These are phyloP conservation scores for Thymelicus acteon DNA, from an alignment of 2,888 invertebrate genomes.

Conservation along the genomic window DNA sequence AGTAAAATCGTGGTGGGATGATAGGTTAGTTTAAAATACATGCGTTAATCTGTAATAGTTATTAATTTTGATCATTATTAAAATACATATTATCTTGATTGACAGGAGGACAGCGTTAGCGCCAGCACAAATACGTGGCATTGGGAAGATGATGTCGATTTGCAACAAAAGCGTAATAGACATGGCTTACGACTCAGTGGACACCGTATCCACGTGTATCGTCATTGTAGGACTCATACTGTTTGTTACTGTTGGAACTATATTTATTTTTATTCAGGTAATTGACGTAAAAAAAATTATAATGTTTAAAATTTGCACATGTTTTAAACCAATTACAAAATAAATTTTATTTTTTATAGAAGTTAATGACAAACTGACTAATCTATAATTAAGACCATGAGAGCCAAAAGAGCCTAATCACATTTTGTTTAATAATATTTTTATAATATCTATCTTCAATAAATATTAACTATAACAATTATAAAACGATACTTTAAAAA, in stretches of 20 bases:
- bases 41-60: too few species aligned
- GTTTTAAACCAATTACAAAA: too few species aligned
- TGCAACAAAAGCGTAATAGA: conserved; percentile 86
- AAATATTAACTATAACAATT: too few species aligned
- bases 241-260: conserved; percentile 90
- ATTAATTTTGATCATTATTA: too few species aligned
- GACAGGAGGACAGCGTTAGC: conserved; percentile 86
- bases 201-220: conserved; percentile 93
- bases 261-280: conserved; percentile 94
- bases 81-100: too few species aligned
- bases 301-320: neutral
- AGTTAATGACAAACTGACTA: too few species aligned
- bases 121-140: conserved; percentile 91
- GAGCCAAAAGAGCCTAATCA: too few species aligned
- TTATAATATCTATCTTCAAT: too few species aligned
- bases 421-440: too few species aligned
- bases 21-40: conserved; percentile 70
- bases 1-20: conserved; percentile 85
- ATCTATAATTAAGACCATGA: too few species aligned
- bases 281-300: neutral
- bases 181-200: conserved; percentile 90
- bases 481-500: too few species aligned
- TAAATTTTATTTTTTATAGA: too few species aligned
- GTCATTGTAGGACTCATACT: conserved; percentile 94
- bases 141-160: conserved; percentile 88